Evolutionary conservation across 2,797 vertebrate genomes (phyloP), one percentile per base, ranked within the genome.

Genomic region (Silurus aristotelis): DNA sequence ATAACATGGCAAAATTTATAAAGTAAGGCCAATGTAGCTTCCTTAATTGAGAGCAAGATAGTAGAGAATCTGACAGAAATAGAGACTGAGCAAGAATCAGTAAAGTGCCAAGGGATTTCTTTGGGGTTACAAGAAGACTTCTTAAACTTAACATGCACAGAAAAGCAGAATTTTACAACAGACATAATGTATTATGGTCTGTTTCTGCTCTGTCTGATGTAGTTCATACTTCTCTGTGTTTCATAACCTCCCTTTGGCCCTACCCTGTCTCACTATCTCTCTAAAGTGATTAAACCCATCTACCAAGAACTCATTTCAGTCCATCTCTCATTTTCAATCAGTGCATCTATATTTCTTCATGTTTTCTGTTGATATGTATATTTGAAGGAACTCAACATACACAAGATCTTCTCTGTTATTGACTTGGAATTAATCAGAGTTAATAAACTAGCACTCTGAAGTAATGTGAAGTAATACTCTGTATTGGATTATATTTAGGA

Each of bases 81-180:
- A 25, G 43, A 48, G n/a, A 17, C 61, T 17, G n/a, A 64, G 61
- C 6, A 19, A 38, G n/a, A 80, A 27, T 80, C 43, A 64, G 20
- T n/a, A 17, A 63, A 63, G 31, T 63, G 77, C n/a, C 58, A 6
- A 5, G 60, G 22, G 52, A 56, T 5, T n/a, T 56, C 56, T 17
- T 5, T 3, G 14, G 20, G 31, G 14, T 77, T 60, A 31, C 46
- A 12, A 3, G 31, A 27, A 60, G 27, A 4, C 27, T 4, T 31
- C 7, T 17, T 6, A 19, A 17, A 58, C n/a, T 15, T 13, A 48
- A 55, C 22, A 55, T 27, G 12, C 14, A 27, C 48, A 75, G 48
- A 60, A 58, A 22, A 90, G 93, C 91, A 92, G 93, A 94, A 91
- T 20, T 58, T 58, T 88, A 89, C 88, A 91, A 75, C 89, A 91